A percentile compares a stretch with the other conserved stretches of the same genome.
phyloP scores from a whole-genome alignment of 1,140 invertebrate genomes.

The Halictus rubicundus region DNA sequence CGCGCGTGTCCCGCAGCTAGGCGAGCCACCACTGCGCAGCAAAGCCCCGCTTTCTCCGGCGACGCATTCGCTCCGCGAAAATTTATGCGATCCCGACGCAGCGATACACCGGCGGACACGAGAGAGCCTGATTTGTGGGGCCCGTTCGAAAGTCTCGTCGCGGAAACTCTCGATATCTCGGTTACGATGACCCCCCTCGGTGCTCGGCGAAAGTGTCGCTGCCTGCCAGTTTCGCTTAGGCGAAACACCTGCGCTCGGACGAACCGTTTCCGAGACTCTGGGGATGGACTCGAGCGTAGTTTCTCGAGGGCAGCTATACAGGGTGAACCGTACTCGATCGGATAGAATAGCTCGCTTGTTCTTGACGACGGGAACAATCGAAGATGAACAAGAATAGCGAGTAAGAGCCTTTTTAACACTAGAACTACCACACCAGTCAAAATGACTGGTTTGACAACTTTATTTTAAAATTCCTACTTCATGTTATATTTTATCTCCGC shows the following conservation, averaged over 20 bases:
- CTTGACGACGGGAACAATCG: too few relatives aligned
- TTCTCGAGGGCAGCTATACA: too few relatives aligned
- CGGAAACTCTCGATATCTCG: constrained; percentile 39
- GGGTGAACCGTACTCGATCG: too few relatives aligned
- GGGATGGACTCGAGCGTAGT: too few relatives aligned
- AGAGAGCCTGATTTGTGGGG: constrained; percentile 58
- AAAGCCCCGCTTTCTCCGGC: background rate
- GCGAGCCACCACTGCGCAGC: background rate
- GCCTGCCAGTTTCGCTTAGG: background rate
- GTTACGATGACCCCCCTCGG: constrained; percentile 39
- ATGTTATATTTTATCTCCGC: too few relatives aligned
- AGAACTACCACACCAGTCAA: too few relatives aligned
- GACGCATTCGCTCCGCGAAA: background rate
- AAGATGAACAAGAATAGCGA: too few relatives aligned
- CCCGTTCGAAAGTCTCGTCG: constrained; percentile 28
- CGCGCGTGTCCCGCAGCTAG: background rate
- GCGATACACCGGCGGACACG: constrained; percentile 50
- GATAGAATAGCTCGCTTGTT: too few relatives aligned
- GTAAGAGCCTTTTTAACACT: too few relatives aligned
- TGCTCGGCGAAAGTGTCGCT: constrained; percentile 38
- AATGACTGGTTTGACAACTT: too few relatives aligned
- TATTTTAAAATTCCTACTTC: too few relatives aligned
- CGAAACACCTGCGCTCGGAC: background rate
- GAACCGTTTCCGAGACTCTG: too few relatives aligned
- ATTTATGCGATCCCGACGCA: constrained; percentile 57